Percentiles rank a stretch among this genome's conserved stretches.
Evolutionary conservation across 2,888 invertebrate genomes (phyloP).

Genomic region (Meganola albula): DNA sequence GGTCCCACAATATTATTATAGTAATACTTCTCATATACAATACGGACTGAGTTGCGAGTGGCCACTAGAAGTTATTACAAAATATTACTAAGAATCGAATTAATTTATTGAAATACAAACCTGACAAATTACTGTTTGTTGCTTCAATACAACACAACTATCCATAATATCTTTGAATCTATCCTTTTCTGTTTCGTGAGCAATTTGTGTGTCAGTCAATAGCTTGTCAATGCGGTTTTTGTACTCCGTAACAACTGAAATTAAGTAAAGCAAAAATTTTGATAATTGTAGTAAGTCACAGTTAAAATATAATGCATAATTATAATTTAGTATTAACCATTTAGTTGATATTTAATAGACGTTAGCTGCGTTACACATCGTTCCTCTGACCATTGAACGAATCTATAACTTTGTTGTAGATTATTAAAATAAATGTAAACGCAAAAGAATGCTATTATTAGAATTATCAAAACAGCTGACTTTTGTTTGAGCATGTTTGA

Average conservation of each 20-base stretch:
- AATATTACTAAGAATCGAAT: background rate
- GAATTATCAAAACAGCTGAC: constrained; percentile 31
- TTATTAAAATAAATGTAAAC: constrained; percentile 48
- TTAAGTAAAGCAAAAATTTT: background rate
- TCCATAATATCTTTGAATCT: constrained; percentile 59
- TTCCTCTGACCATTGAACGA: constrained; percentile 41
- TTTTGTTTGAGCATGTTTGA: constrained; percentile 35
- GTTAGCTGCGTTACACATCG: constrained; percentile 53
- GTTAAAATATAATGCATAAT: no score
- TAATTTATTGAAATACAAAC: background rate
- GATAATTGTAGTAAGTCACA: background rate
- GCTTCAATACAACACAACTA: constrained; percentile 60
- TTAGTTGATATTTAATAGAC: constrained; percentile 57
- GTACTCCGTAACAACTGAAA: constrained; percentile 62
- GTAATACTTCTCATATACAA: no score
- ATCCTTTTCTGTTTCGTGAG: constrained; percentile 48
- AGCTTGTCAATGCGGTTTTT: constrained; percentile 58
- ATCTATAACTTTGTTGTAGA: constrained; percentile 43
- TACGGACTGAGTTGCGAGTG: no score
- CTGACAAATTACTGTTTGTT: constrained; percentile 34
- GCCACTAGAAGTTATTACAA: no score
- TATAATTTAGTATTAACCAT: no score
- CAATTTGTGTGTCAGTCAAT: constrained; percentile 52
- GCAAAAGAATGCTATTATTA: constrained; percentile 30
- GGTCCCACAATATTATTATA: no score